Evolutionary conservation across 2,113 vertebrate genomes (phyloP).

Genomic region (Halcyon malimbica): DNA sequence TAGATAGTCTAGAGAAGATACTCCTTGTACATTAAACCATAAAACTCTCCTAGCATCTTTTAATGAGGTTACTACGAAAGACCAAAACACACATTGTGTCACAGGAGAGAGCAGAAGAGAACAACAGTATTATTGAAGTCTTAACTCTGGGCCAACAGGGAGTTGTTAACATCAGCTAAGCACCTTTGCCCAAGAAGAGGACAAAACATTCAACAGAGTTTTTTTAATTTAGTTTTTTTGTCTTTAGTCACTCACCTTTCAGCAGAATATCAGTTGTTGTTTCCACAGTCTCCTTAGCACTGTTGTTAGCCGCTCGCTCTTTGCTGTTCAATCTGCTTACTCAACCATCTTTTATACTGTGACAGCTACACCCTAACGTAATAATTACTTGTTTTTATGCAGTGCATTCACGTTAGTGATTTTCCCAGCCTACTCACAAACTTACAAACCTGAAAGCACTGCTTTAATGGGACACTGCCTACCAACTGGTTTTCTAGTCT

Average conservation of each 20-base stretch:
- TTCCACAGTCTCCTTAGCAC: background rate
- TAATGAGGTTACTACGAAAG: background rate
- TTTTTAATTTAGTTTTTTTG: background rate
- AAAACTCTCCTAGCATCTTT: background rate
- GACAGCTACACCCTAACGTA: constrained; percentile 47
- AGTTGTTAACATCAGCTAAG: background rate
- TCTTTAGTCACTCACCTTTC: constrained; percentile 27
- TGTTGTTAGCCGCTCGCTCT: background rate
- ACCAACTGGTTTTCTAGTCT: background rate
- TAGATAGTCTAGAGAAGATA: background rate
- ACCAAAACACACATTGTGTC: background rate
- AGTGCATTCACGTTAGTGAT: background rate
- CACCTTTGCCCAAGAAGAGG: background rate
- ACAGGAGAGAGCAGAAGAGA: background rate
- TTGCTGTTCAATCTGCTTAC: constrained; percentile 6
- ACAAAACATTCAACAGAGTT: background rate
- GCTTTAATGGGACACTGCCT: background rate
- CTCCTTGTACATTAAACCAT: background rate
- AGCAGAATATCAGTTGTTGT: background rate
- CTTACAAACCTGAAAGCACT: background rate
- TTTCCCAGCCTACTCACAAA: constrained; percentile 31
- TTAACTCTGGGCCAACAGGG: background rate
- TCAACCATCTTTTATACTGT: constrained; percentile 46
- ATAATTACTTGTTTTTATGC: constrained; percentile 24
- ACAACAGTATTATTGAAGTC: background rate